A percentile compares a stretch with the other conserved stretches of the same genome.
phyloP scores from a whole-genome alignment of 1,140 invertebrate genomes.

The Nebria ingens region DNA sequence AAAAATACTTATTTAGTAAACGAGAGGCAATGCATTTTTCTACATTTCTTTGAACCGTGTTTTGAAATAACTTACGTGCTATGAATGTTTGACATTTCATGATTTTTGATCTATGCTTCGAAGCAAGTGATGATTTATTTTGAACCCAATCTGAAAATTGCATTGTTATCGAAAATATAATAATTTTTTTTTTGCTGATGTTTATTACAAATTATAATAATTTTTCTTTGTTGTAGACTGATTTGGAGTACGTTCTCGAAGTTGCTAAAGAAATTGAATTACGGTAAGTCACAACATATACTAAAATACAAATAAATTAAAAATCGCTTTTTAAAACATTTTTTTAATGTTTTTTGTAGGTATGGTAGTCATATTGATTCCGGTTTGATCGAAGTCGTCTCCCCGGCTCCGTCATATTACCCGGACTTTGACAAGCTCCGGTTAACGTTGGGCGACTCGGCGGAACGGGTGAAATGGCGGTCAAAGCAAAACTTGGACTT shows the following conservation, averaged over 20 bases:
- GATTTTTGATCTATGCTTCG: no score
- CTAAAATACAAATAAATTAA: not conserved
- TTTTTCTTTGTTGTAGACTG: conserved; percentile 41
- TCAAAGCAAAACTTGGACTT: conserved; percentile 96
- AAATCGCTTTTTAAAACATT: not conserved
- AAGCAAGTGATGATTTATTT: no score
- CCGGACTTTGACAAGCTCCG: conserved; percentile 71
- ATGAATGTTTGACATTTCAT: no score
- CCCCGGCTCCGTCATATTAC: conserved; percentile 78
- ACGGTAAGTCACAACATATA: conserved; percentile 45
- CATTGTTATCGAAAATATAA: no score
- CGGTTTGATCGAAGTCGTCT: conserved; percentile 82
- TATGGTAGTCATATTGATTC: conserved; percentile 64
- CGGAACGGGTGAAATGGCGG: conserved; percentile 83
- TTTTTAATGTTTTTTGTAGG: conserved; percentile 38
- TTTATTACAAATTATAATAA: conserved; percentile 12
- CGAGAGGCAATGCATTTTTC: no score
- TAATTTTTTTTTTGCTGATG: no score
- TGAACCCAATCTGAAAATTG: no score
- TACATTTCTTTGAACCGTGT: no score
- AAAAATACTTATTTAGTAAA: no score
- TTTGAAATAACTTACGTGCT: no score
- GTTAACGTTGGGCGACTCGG: conserved; percentile 76
- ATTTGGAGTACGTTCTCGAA: conserved; percentile 57
- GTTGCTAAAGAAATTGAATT: conserved; percentile 64